Evolutionary conservation across 2,797 vertebrate species (phyloP).

Genomic region (Babyrousa celebensis): DNA sequence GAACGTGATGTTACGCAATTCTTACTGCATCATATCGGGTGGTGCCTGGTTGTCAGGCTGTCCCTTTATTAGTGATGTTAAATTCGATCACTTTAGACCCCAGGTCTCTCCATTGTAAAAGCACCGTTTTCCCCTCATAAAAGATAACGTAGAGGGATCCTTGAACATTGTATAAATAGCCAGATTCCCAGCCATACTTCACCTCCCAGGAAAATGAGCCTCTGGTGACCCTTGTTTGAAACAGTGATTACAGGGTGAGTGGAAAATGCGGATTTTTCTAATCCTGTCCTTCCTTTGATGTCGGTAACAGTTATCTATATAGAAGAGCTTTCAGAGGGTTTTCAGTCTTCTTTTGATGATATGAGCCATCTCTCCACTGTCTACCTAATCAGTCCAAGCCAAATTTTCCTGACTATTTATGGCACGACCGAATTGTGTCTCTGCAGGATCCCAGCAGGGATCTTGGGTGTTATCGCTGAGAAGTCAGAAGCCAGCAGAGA

Average conservation of each 20-base stretch:
- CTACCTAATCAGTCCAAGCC: conserved; percentile 30
- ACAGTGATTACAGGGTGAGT: background rate
- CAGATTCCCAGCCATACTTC: conserved; percentile 7
- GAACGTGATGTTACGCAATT: background rate
- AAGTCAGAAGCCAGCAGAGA: background rate
- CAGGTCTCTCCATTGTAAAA: background rate
- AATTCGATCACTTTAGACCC: conserved; percentile 15
- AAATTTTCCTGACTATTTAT: conserved; percentile 62
- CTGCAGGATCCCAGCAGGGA: background rate
- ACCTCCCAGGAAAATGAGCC: background rate
- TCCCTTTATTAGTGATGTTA: conserved; percentile 18
- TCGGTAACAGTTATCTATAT: background rate
- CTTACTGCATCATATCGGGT: conserved; percentile 9
- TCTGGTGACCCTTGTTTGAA: conserved; percentile 38
- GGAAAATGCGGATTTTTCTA: conserved; percentile 48
- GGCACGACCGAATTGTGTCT: background rate
- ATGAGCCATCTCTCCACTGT: conserved; percentile 25
- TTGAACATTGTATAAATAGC: conserved; percentile 14
- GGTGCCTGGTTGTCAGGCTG: background rate
- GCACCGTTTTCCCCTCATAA: background rate
- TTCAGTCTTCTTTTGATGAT: conserved; percentile 30
- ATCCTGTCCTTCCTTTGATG: conserved; percentile 21
- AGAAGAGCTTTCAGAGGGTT: conserved; percentile 24
- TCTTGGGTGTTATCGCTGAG: background rate
- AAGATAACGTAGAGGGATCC: background rate